These are phyloP conservation scores for Aplysina aerophoba DNA, from an alignment of 37 sponge, comb jelly and placozoan species.

Conservation along the genomic window DNA sequence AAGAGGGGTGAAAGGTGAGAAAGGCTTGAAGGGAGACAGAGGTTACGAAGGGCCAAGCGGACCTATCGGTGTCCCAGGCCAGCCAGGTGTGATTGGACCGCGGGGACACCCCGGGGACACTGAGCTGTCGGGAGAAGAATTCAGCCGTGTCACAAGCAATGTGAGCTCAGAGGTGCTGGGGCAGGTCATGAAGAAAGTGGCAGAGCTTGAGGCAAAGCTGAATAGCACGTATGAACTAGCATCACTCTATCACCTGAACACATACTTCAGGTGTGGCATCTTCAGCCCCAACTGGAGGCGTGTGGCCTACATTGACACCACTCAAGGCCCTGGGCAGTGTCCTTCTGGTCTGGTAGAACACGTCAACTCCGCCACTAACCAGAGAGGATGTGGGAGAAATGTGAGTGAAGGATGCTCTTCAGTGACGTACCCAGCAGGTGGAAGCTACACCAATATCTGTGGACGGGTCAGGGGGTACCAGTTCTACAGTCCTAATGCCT, in stretches of 20 bases:
- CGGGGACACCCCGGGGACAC: too few species aligned
- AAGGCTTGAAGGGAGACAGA: too few species aligned
- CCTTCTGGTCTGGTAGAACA: slow-evolving; percentile 23
- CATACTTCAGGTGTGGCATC: slow-evolving; percentile 2
- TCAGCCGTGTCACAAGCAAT: too few species aligned
- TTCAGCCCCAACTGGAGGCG: slow-evolving; percentile 37
- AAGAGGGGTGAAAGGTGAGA: too few species aligned
- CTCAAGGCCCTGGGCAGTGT: slow-evolving; percentile 32
- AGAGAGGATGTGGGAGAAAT: slow-evolving; percentile 31
- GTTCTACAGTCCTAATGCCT: slow-evolving; percentile 25
- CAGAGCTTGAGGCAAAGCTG: neutral
- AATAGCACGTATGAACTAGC: too few species aligned
- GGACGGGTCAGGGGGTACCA: slow-evolving; percentile 62
- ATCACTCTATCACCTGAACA: too few species aligned
- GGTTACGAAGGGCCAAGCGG: too few species aligned
- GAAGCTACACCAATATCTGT: slow-evolving; percentile 53
- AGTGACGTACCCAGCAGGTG: neutral
- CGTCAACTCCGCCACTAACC: neutral
- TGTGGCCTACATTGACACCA: slow-evolving; percentile 42
- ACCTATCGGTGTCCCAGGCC: too few species aligned
- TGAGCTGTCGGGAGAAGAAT: too few species aligned
- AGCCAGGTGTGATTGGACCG: too few species aligned
- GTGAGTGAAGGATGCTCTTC: slow-evolving; percentile 35
- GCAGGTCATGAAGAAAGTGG: too few species aligned
- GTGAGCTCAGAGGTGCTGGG: too few species aligned